Conservation (phyloP, 2,113 vertebrate genomes). For the Ursus arctos region DNA sequence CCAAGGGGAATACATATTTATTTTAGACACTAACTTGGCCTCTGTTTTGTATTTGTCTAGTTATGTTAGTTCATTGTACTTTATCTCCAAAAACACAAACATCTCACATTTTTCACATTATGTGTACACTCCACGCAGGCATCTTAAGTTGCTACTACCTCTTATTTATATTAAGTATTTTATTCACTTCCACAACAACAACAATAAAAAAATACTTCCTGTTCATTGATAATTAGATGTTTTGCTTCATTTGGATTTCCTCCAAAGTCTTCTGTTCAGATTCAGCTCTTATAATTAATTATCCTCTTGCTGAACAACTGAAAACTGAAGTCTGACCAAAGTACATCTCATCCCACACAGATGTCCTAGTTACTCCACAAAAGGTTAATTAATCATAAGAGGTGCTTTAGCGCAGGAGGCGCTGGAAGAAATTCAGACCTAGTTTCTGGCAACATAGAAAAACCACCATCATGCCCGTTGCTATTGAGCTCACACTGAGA, state of each 20-base stretch:
- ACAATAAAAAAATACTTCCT: constrained; percentile 44
- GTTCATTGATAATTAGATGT: constrained; percentile 72
- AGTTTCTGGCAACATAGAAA: constrained; percentile 55
- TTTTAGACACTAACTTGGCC: constrained; percentile 55
- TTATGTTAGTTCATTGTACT: constrained; percentile 1
- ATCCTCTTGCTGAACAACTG: constrained; percentile 73
- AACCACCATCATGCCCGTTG: constrained; percentile 55
- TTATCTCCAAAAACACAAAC: constrained; percentile 45
- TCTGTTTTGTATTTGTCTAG: constrained; percentile 32
- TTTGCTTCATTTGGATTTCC: constrained; percentile 67
- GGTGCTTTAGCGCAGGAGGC: constrained; percentile 64
- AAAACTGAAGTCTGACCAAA: constrained; percentile 76
- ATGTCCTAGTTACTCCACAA: constrained; percentile 73
- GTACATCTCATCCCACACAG: constrained; percentile 71
- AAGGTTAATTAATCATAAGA: constrained; percentile 80
- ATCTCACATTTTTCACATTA: constrained; percentile 47
- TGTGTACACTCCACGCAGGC: constrained; percentile 10
- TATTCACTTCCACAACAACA: neutral
- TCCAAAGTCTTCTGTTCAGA: constrained; percentile 78
- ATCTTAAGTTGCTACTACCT: constrained; percentile 67
- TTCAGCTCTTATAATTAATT: constrained; percentile 73
- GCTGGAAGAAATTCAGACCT: constrained; percentile 71
- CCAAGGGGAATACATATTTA: constrained; percentile 55
- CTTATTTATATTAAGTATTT: constrained; percentile 70
- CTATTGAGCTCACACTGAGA: constrained; percentile 46